Percentiles rank a stretch among this genome's conserved stretches.
Conservation (phyloP, 2,888 invertebrate genomes). For the Chaitophorus viminalis region DNA sequence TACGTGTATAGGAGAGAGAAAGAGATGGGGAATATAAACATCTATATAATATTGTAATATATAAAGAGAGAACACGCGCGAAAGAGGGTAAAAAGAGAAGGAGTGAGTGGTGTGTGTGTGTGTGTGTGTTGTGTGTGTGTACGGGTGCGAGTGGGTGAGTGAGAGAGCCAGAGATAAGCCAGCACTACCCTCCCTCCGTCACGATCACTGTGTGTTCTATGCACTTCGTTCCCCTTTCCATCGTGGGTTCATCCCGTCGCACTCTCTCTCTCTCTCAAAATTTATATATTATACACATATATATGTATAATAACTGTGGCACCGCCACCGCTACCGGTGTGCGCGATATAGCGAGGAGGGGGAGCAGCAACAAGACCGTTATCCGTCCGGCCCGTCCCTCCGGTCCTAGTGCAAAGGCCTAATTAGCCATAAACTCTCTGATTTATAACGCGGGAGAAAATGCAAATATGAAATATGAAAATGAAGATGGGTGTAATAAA, state of each 20-base stretch:
- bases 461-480: slow-evolving; percentile 71
- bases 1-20: not conserved
- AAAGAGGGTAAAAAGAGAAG: slow-evolving; percentile 26
- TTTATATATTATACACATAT: not conserved
- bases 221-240: too few relatives aligned
- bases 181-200: not conserved
- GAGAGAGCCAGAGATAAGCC: slow-evolving; percentile 24
- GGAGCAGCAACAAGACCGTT: slow-evolving; percentile 63
- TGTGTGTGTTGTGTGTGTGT: too few relatives aligned
- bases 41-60: too few relatives aligned
- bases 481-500: slow-evolving; percentile 81
- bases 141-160: not conserved
- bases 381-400: slow-evolving; percentile 62
- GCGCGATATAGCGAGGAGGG: slow-evolving; percentile 32
- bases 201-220: too few relatives aligned
- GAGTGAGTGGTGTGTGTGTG: not conserved
- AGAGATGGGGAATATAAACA: too few relatives aligned
- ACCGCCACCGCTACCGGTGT: slow-evolving; percentile 13
- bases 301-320: slow-evolving; percentile 34
- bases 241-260: too few relatives aligned
- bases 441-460: slow-evolving; percentile 72
- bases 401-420: slow-evolving; percentile 68
- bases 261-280: not conserved
- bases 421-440: slow-evolving; percentile 76
- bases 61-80: not conserved